A percentile compares a stretch with the other conserved stretches of the same genome.
These are phyloP conservation scores for Athene noctua DNA, from an alignment of 2,113 vertebrate genomes.

Conservation along the genomic window DNA sequence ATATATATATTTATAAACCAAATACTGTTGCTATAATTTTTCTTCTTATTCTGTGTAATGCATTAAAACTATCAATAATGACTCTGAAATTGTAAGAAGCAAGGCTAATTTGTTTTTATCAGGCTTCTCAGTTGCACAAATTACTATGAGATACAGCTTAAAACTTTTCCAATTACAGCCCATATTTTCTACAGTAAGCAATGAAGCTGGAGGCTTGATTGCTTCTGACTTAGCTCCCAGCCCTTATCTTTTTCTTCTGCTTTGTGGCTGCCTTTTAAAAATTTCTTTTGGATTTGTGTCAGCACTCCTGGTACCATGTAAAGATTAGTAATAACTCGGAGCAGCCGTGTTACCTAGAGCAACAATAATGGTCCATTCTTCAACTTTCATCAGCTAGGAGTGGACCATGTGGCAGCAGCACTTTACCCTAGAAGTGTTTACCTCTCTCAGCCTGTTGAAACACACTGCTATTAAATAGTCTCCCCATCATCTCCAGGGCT, in stretches of 20 bases:
- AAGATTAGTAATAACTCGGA: background rate
- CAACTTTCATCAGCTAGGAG: background rate
- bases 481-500: background rate
- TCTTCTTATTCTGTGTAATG: background rate
- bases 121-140: constrained; percentile 5
- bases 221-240: background rate
- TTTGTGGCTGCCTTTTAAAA: background rate
- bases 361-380: background rate
- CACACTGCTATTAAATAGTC: background rate
- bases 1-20: background rate
- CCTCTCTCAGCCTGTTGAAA: background rate
- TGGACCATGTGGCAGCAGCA: background rate
- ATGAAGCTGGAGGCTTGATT: background rate
- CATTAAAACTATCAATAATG: constrained; percentile 38
- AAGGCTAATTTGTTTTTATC: constrained; percentile 10
- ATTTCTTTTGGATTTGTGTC: constrained; percentile 1
- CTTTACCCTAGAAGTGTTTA: background rate
- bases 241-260: background rate
- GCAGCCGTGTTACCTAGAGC: background rate
- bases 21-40: background rate
- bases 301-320: background rate
- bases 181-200: constrained; percentile 1
- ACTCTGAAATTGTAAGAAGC: constrained; percentile 1
- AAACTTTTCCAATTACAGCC: constrained; percentile 1
- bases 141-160: constrained; percentile 5